Evolutionary conservation across 2,888 invertebrate species (phyloP).

Genomic region (Nymphalis polychloros): DNA sequence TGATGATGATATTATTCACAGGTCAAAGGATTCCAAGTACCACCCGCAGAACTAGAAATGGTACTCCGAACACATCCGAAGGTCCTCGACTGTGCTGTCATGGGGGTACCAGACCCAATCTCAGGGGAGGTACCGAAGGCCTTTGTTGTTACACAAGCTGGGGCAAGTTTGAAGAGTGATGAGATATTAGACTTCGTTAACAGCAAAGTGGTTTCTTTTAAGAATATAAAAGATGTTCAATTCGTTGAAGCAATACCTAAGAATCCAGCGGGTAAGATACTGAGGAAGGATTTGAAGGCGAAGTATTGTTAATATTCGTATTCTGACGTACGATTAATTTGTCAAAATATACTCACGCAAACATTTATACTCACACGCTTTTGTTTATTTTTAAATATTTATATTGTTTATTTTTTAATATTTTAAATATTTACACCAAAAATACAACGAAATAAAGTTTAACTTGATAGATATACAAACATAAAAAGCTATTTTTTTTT

Average conservation of each 20-base stretch:
- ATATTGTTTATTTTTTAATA: no score
- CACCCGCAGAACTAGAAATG: conserved; percentile 94
- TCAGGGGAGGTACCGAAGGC: conserved; percentile 91
- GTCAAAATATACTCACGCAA: no score
- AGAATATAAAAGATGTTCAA: conserved; percentile 85
- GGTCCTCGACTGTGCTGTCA: conserved; percentile 90
- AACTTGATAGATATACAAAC: no score
- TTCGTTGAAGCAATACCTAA: conserved; percentile 87
- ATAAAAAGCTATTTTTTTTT: no score
- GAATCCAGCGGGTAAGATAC: conserved; percentile 88
- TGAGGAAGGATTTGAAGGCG: conserved; percentile 83
- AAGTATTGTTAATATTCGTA: conserved; percentile 51
- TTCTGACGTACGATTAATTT: no score
- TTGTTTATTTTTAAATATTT: no score
- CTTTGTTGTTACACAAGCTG: conserved; percentile 82
- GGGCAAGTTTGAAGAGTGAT: conserved; percentile 67
- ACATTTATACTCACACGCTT: no score
- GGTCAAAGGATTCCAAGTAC: conserved; percentile 89
- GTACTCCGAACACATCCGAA: conserved; percentile 87
- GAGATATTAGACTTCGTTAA: conserved; percentile 85
- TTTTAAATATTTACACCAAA: neutral
- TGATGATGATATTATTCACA: conserved; percentile 38
- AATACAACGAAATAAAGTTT: no score
- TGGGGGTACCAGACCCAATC: conserved; percentile 87
- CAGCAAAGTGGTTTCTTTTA: conserved; percentile 86